phyloP scores from a whole-genome alignment of 2,797 vertebrate genomes.

The Mormyrus hasselquistii region DNA sequence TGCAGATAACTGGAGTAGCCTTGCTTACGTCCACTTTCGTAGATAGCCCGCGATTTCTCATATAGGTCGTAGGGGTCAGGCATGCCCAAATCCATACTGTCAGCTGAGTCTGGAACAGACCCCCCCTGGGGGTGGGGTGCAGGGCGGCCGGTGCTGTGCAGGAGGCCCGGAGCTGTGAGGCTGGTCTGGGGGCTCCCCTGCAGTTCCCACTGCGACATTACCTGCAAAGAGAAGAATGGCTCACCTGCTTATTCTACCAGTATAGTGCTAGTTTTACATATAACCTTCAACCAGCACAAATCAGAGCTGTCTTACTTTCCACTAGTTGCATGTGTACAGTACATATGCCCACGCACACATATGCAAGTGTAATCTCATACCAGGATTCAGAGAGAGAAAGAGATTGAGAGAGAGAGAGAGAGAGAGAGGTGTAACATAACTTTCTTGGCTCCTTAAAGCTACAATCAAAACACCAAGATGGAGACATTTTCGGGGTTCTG shows the following conservation, averaged over 20 bases:
- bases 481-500: not conserved
- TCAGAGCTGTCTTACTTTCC: not conserved
- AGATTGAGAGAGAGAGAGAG: not conserved
- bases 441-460: not conserved
- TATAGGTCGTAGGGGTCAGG: slow-evolving; percentile 98
- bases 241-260: not conserved
- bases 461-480: not conserved
- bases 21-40: slow-evolving; percentile 98
- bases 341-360: slow-evolving; percentile 1
- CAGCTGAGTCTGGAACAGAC: slow-evolving; percentile 86
- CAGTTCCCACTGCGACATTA: slow-evolving; percentile 87
- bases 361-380: not conserved
- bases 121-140: slow-evolving; percentile 80
- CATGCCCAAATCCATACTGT: slow-evolving; percentile 92
- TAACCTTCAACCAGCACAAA: not conserved
- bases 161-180: slow-evolving; percentile 71
- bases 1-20: not conserved
- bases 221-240: slow-evolving; percentile 49
- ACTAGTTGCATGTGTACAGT: not conserved
- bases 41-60: slow-evolving; percentile 97
- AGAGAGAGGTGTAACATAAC: not conserved
- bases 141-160: slow-evolving; percentile 78
- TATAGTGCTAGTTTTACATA: not conserved
- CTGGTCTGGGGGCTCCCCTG: slow-evolving; percentile 91
- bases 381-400: not conserved